phyloP scores from a whole-genome alignment of 2,888 invertebrate species.

The Hirtodrosophila trivittata region DNA sequence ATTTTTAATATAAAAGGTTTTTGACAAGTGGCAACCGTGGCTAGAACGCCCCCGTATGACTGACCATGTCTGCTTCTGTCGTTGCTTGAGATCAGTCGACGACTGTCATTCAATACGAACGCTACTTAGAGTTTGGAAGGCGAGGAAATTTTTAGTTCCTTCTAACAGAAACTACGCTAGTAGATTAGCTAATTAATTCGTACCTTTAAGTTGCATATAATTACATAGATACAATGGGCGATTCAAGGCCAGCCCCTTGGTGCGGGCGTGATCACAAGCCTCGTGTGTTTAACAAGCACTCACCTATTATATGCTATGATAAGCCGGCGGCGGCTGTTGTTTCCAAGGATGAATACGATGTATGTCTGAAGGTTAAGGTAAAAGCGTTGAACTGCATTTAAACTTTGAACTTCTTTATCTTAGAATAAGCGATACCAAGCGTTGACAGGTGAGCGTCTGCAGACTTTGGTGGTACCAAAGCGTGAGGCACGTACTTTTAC shows the following conservation, averaged over 20 bases:
- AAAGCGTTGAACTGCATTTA: neutral
- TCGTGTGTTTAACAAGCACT: constrained; percentile 71
- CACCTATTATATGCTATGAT: constrained; percentile 83
- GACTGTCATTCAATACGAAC: neutral
- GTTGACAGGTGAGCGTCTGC: constrained; percentile 72
- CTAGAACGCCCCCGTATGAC: too few relatives aligned
- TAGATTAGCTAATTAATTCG: constrained; percentile 3
- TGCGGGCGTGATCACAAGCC: constrained; percentile 79
- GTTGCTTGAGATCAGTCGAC: constrained; percentile 27
- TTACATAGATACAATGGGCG: constrained; percentile 9
- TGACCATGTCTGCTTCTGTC: neutral
- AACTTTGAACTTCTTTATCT: neutral
- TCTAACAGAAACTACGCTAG: neutral
- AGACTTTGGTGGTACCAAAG: constrained; percentile 82
- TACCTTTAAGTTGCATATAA: neutral
- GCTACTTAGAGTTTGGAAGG: neutral
- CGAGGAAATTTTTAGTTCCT: neutral
- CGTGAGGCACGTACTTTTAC: constrained; percentile 84
- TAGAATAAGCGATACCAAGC: constrained; percentile 79
- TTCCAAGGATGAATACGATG: constrained; percentile 79
- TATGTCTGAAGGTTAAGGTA: constrained; percentile 9
- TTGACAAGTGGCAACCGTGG: too few relatives aligned
- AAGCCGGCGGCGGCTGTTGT: constrained; percentile 80
- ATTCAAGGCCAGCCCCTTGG: constrained; percentile 69
- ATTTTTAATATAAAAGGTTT: too few relatives aligned